Evolutionary conservation across 2,888 invertebrate genomes (phyloP).

Genomic region (Microplitis deprimator): DNA sequence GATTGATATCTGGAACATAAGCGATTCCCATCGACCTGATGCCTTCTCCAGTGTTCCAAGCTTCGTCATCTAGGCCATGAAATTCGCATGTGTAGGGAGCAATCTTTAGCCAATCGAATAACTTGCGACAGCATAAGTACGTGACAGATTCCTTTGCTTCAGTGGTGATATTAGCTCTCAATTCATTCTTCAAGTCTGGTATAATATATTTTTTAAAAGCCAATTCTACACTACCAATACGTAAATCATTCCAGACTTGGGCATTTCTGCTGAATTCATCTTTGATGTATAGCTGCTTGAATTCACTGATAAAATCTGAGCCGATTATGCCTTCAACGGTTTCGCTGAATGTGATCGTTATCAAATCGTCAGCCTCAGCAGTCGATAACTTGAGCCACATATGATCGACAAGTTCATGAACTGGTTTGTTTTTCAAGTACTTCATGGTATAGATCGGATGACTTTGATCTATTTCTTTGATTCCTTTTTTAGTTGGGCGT

Average conservation of each 20-base stretch:
- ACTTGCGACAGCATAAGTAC: slow-evolving; percentile 86
- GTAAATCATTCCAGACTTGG: slow-evolving; percentile 94
- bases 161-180: slow-evolving; percentile 82
- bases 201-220: slow-evolving; percentile 91
- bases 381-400: slow-evolving; percentile 88
- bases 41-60: slow-evolving; percentile 90
- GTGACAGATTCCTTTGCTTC: slow-evolving; percentile 92
- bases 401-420: slow-evolving; percentile 89
- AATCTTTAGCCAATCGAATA: slow-evolving; percentile 91
- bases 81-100: slow-evolving; percentile 85
- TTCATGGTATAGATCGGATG: slow-evolving; percentile 91
- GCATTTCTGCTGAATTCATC: slow-evolving; percentile 96
- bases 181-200: slow-evolving; percentile 90
- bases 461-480: slow-evolving; percentile 96
- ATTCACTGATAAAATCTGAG: slow-evolving; percentile 87
- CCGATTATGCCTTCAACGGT: slow-evolving; percentile 85
- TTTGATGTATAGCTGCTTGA: slow-evolving; percentile 87
- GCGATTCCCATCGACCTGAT: slow-evolving; percentile 90
- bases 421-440: slow-evolving; percentile 93
- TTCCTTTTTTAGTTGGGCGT: slow-evolving; percentile 89
- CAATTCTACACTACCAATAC: slow-evolving; percentile 89
- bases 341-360: slow-evolving; percentile 83
- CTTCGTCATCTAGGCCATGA: slow-evolving; percentile 84
- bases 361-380: slow-evolving; percentile 86
- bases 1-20: slow-evolving; percentile 87